phyloP scores from a whole-genome alignment of 2,888 invertebrate species.

The Terebella lapidaria region DNA sequence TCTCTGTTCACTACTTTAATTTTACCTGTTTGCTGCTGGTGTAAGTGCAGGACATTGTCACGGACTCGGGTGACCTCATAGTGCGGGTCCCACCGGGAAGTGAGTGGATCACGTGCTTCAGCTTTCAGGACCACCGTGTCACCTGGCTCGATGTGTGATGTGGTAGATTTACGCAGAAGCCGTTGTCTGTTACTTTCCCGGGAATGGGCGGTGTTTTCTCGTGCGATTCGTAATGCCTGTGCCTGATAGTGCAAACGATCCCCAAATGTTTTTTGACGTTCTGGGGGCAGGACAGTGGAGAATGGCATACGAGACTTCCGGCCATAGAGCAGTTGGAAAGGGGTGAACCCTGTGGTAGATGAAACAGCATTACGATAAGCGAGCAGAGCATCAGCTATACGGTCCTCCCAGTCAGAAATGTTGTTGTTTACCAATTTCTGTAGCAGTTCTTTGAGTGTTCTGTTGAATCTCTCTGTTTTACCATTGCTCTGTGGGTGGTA shows the following conservation, averaged over 20 bases:
- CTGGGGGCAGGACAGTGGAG: neutral
- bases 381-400: neutral
- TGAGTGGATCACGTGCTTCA: neutral
- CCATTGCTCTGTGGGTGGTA: neutral
- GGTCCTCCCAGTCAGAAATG: neutral
- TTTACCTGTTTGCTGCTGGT: constrained; percentile 5
- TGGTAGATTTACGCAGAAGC: neutral
- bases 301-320: neutral
- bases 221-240: neutral
- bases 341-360: neutral
- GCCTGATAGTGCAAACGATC: neutral
- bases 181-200: neutral
- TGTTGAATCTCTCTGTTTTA: neutral
- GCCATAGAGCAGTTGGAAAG: neutral
- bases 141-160: neutral
- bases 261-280: neutral
- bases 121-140: constrained; percentile 7
- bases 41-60: neutral
- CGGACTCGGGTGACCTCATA: constrained; percentile 2
- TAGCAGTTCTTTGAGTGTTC: neutral
- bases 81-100: constrained; percentile 7
- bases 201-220: neutral
- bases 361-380: neutral
- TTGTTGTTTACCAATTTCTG: neutral
- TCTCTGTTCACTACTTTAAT: neutral